Base-by-base conservation (phyloP, 1,140 invertebrate species). In the Cydia pomonella region DNA sequence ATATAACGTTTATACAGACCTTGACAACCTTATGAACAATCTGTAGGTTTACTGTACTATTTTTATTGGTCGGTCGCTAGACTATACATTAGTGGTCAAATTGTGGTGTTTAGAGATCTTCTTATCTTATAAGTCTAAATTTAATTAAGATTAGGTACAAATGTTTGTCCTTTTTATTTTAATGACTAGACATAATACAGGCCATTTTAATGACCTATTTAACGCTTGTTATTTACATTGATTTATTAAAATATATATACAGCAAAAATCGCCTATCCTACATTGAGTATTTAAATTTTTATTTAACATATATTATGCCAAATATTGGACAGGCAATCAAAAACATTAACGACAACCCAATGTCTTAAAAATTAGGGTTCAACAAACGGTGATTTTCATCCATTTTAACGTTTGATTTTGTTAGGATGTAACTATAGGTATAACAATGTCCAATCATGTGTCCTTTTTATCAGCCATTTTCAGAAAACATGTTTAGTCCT, bases 181-280 rank as follows among this genome's bases (percentile, higher is more conserved):
- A 66, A 66, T 66, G 63, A 66, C 63, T 66, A 66, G 63, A 66
- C 33, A 72, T 72, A 47, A 72, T 72, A 72, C 71, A 72, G 71
- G 44, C 47, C 63, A 29, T 29, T 33, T 53, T 12, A 66, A 66
- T 63, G 21, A 66, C 27, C 50, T 53, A 53, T 53, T 53, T 66
- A 29, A n/a, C 3, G 25, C 27, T 29, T 33, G 33, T 29, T 66
- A 66, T 66, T 66, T 66, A 66, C 63, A 66, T n/a, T 66, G 23
- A 27, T 66, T 66, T 33, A 16, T 16, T 29, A 25, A 63, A 63
- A 63, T 63, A 66, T 66, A 66, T 66, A 33, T 66, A 66, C 63
- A 66, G 16, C 27, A 29, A 66, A 53, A 29, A 27, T 33, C 63
- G 29, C 27, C 27, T 66, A 66, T 27, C 27, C 63, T 66, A 66